phyloP scores from a whole-genome alignment of 2,888 invertebrate genomes.

The Philereme transversata region DNA sequence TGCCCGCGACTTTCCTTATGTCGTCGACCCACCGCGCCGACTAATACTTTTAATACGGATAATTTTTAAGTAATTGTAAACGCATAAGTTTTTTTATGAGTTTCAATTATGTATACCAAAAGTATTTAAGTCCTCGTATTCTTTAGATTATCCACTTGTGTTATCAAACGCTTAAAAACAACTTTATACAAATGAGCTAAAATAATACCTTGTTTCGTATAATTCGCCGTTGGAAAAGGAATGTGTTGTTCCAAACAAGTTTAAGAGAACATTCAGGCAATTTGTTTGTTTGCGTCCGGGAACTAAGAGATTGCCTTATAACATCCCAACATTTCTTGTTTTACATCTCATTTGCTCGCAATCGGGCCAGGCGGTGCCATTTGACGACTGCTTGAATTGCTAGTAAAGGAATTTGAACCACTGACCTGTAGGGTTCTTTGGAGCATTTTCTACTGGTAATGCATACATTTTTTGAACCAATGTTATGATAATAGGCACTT shows the following conservation, averaged over 20 bases:
- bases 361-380: conserved; percentile 42
- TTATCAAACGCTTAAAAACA: conserved; percentile 14
- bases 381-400: conserved; percentile 27
- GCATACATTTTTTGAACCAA: too few species aligned
- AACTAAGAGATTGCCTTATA: conserved; percentile 60
- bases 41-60: too few species aligned
- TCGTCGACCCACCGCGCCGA: too few species aligned
- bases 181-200: background rate
- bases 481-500: too few species aligned
- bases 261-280: conserved; percentile 54
- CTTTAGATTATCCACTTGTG: background rate
- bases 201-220: conserved; percentile 41
- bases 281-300: conserved; percentile 61
- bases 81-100: too few species aligned
- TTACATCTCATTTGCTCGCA: conserved; percentile 65
- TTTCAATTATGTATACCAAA: too few species aligned
- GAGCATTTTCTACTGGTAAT: too few species aligned
- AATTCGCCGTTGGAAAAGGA: conserved; percentile 38
- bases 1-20: too few species aligned
- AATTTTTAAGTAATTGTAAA: too few species aligned
- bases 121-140: too few species aligned
- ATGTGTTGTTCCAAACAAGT: conserved; percentile 45
- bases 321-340: conserved; percentile 61
- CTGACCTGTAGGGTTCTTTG: conserved; percentile 19
- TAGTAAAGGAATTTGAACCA: conserved; percentile 15